These are phyloP conservation scores for Scelioninae gen. 1 DNA, from an alignment of 2,888 invertebrate genomes.

Conservation along the genomic window DNA sequence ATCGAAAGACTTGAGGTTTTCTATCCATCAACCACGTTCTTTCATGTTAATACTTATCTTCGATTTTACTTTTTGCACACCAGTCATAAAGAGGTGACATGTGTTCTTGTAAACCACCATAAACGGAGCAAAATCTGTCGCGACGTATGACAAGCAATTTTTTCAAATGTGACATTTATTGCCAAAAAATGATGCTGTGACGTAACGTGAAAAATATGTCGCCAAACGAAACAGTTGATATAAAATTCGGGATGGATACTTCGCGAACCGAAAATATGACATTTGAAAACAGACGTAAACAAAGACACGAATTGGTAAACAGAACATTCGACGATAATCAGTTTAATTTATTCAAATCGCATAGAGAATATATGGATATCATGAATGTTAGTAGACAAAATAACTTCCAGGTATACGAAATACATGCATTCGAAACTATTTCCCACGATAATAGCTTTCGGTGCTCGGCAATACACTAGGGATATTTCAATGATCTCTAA, in stretches of 20 bases:
- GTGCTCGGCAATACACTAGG: conserved; percentile 9
- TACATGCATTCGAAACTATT: conserved; percentile 33
- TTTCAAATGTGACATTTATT: conserved; percentile 48
- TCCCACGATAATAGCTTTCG: conserved; percentile 27
- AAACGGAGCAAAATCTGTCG: conserved; percentile 10
- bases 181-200: conserved; percentile 32
- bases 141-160: conserved; percentile 38
- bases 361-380: neutral
- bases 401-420: neutral
- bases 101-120: conserved; percentile 14
- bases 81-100: conserved; percentile 29
- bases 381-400: neutral
- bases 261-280: neutral
- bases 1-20: too few relatives aligned
- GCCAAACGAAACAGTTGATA: conserved; percentile 19
- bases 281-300: neutral
- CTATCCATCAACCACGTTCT: neutral
- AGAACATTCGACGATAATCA: conserved; percentile 16
- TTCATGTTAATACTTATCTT: conserved; percentile 8
- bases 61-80: conserved; percentile 24
- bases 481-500: conserved; percentile 33
- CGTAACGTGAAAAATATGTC: conserved; percentile 39
- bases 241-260: conserved; percentile 1
- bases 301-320: neutral
- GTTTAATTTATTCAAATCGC: conserved; percentile 12